These are phyloP conservation scores for Anoplophora glabripennis DNA, from an alignment of 1,140 invertebrate genomes.

Conservation along the genomic window DNA sequence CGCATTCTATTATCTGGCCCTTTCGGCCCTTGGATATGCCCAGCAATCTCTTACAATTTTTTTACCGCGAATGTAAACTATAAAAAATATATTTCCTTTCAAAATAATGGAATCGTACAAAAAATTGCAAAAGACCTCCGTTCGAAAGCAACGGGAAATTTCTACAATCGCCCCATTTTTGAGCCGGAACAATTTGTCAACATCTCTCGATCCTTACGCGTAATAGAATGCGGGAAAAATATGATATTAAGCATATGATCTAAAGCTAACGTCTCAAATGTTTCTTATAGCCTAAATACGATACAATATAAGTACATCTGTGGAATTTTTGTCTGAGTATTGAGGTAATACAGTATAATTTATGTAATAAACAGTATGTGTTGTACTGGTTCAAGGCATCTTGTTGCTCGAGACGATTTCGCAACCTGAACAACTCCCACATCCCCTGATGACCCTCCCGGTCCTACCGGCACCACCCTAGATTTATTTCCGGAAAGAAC, in stretches of 20 bases:
- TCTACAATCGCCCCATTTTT: slow-evolving; percentile 10
- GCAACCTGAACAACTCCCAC: slow-evolving; percentile 8
- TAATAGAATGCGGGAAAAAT: slow-evolving; percentile 8
- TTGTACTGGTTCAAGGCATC: slow-evolving; percentile 52
- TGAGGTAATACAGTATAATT: slow-evolving; percentile 49
- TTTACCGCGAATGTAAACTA: neutral
- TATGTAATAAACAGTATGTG: slow-evolving; percentile 46
- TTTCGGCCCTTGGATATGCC: no score
- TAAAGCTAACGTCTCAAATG: slow-evolving; percentile 39
- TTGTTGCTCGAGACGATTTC: slow-evolving; percentile 40
- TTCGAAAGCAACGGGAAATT: neutral
- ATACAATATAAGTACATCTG: slow-evolving; percentile 52
- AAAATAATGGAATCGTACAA: neutral
- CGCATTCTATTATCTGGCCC: neutral
- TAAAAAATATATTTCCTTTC: no score
- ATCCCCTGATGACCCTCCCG: neutral
- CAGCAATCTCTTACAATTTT: neutral
- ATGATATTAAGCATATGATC: slow-evolving; percentile 25
- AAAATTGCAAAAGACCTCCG: neutral
- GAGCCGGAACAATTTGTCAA: neutral
- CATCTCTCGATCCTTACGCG: no score
- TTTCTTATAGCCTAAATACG: slow-evolving; percentile 44
- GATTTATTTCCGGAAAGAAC: neutral
- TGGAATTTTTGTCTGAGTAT: slow-evolving; percentile 49
- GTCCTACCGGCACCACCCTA: neutral